These are phyloP conservation scores for Drosophila saltans DNA, from an alignment of 1,140 invertebrate genomes.

Conservation along the genomic window DNA sequence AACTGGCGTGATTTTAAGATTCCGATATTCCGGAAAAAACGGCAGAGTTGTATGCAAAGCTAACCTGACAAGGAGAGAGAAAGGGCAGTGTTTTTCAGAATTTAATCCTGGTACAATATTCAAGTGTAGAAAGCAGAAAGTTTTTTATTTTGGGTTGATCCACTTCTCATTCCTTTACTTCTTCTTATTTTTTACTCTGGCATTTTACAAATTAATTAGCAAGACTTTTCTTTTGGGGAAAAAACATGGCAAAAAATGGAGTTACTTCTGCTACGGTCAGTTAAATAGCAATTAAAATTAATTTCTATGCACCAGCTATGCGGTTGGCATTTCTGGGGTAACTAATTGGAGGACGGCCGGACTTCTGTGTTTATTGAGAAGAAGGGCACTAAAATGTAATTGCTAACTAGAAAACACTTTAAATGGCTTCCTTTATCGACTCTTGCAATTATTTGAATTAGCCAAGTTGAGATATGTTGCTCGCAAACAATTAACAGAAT, in stretches of 20 bases:
- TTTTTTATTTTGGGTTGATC: not conserved
- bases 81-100: not conserved
- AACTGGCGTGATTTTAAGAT: constrained; percentile 50
- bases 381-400: not conserved
- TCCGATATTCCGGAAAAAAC: not conserved
- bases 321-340: constrained; percentile 30
- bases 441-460: too few relatives aligned
- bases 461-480: too few relatives aligned
- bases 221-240: constrained; percentile 9
- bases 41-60: not conserved
- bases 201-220: constrained; percentile 49
- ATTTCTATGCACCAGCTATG: constrained; percentile 67
- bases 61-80: not conserved
- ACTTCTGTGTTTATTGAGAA: not conserved
- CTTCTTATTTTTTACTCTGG: constrained; percentile 5
- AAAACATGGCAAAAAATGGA: constrained; percentile 4
- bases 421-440: too few relatives aligned
- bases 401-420: not conserved
- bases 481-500: too few relatives aligned
- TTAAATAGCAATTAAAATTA: constrained; percentile 80
- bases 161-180: not conserved
- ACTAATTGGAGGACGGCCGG: constrained; percentile 57
- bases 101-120: not conserved
- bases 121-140: constrained; percentile 34
- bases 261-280: constrained; percentile 59